phyloP scores from a whole-genome alignment of 2,113 vertebrate genomes.

The Syrrhaptes paradoxus region DNA sequence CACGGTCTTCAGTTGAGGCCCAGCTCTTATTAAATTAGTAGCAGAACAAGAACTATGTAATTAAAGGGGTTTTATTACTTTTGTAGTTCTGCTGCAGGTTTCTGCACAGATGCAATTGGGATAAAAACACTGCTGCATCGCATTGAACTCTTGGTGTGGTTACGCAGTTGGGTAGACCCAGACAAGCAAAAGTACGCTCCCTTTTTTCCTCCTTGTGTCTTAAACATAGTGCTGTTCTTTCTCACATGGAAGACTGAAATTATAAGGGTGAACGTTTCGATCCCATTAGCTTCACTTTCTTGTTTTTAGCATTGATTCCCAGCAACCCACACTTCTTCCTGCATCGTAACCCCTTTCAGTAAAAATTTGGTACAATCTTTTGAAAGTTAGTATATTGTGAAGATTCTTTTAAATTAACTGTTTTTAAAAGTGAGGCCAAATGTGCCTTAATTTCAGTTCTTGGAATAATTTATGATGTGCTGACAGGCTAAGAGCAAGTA shows the following conservation, averaged over 20 bases:
- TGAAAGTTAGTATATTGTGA: neutral
- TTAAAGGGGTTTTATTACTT: neutral
- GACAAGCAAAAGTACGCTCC: neutral
- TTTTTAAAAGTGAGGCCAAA: constrained; percentile 47
- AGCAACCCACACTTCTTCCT: neutral
- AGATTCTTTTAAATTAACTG: constrained; percentile 7
- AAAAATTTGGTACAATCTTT: neutral
- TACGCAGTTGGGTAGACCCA: neutral
- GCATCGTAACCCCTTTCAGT: neutral
- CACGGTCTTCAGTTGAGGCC: neutral
- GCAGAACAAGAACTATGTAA: neutral
- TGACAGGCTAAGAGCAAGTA: constrained; percentile 79
- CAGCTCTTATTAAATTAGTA: neutral
- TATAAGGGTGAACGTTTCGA: neutral
- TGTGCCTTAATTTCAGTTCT: constrained; percentile 51
- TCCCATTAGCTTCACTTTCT: neutral
- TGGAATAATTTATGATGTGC: constrained; percentile 76
- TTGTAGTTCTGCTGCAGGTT: neutral
- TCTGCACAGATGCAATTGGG: neutral
- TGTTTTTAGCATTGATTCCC: neutral
- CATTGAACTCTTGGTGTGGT: neutral
- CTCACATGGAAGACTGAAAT: neutral
- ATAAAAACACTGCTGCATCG: neutral
- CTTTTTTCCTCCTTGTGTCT: neutral
- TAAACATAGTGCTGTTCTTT: neutral